A percentile compares a stretch with the other conserved stretches of the same genome.
Conservation (phyloP, 2,113 vertebrate species). For the Dromiciops gliroides region DNA sequence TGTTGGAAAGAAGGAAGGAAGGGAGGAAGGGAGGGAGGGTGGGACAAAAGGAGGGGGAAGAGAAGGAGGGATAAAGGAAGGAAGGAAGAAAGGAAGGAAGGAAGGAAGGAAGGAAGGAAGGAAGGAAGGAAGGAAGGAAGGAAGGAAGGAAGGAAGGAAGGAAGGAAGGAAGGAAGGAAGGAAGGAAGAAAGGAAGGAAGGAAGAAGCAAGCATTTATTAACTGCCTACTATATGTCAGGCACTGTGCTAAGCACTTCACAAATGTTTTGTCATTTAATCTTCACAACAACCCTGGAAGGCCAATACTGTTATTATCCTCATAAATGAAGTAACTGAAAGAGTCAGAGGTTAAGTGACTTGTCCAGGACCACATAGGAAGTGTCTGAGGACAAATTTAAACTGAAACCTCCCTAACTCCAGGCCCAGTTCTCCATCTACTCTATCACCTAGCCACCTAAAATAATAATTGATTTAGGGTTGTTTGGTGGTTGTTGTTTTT, state of each 20-base stretch:
- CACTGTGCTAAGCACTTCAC: neutral
- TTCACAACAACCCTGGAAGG: neutral
- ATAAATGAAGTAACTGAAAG: neutral
- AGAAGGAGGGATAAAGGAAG: too few relatives aligned
- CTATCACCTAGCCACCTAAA: neutral
- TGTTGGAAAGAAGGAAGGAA: too few relatives aligned
- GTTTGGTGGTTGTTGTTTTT: neutral
- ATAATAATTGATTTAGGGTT: neutral
- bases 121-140: too few relatives aligned
- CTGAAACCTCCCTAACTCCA: neutral
- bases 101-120: too few relatives aligned
- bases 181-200: neutral
- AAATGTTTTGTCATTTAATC: neutral
- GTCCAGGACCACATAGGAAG: neutral
- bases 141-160: too few relatives aligned
- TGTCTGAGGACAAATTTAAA: neutral
- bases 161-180: too few relatives aligned
- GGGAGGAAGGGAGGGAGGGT: too few relatives aligned
- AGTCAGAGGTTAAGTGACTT: neutral
- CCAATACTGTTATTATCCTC: neutral
- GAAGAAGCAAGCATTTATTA: neutral
- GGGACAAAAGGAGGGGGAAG: too few relatives aligned
- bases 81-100: too few relatives aligned
- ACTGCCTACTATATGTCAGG: neutral
- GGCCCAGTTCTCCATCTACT: neutral